Conservation (phyloP, 2,113 vertebrate species). For the Cricetomys ansorgei region DNA sequence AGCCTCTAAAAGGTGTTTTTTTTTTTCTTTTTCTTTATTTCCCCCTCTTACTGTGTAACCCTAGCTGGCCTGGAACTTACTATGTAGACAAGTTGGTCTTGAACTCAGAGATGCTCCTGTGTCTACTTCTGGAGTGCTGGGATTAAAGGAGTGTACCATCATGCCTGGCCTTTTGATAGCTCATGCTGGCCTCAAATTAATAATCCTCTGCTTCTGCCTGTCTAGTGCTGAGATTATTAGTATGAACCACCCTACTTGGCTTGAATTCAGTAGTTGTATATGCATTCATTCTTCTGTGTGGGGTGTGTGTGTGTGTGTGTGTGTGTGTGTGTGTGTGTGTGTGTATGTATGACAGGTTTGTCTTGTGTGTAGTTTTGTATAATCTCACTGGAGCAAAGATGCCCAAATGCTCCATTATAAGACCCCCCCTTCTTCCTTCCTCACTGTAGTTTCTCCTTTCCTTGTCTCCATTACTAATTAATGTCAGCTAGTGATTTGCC, state of each 20-base stretch:
- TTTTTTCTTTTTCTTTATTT: not conserved
- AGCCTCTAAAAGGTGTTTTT: not conserved
- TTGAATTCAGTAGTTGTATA: constrained; percentile 38
- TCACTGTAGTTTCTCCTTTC: not conserved
- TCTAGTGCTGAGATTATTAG: not conserved
- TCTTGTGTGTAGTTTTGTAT: constrained; percentile 18
- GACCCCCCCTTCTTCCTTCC: not conserved
- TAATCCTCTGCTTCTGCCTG: not conserved
- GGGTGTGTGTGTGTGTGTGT: not conserved
- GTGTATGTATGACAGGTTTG: not conserved
- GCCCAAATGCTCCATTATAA: not conserved
- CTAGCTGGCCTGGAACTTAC: not conserved
- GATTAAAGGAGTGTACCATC: not conserved
- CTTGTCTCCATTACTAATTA: not conserved
- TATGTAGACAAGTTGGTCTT: not conserved
- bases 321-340: not conserved
- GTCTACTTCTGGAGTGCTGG: not conserved
- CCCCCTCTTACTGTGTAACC: not conserved
- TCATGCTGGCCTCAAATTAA: not conserved
- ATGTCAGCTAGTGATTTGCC: not conserved
- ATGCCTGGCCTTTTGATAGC: not conserved
- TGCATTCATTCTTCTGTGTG: not conserved
- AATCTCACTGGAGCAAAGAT: not conserved
- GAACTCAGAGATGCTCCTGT: not conserved
- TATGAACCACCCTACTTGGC: not conserved